Evolutionary conservation across 2,888 invertebrate genomes (phyloP).

Genomic region (Dicroscelio sp.): DNA sequence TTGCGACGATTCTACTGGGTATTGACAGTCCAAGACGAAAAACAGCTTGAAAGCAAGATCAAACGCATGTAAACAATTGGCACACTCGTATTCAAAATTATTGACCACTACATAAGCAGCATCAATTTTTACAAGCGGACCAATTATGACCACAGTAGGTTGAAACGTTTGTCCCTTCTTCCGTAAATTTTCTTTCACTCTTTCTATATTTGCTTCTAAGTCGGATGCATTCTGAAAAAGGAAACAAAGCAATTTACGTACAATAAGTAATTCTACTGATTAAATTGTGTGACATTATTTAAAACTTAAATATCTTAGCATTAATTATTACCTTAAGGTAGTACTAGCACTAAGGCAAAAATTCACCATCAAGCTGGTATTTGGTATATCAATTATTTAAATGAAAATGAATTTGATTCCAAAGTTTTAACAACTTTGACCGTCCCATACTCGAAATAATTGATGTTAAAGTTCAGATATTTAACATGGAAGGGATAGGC

Average conservation of each 20-base stretch:
- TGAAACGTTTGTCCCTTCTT: constrained; percentile 35
- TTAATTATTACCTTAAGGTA: background rate
- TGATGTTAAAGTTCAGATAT: no score
- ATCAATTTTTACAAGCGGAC: constrained; percentile 25
- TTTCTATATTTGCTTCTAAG: background rate
- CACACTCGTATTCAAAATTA: background rate
- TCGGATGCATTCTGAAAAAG: background rate
- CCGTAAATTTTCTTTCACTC: constrained; percentile 21
- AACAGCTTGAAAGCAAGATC: constrained; percentile 50
- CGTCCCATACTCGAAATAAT: no score
- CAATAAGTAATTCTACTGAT: background rate
- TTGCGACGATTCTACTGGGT: constrained; percentile 25
- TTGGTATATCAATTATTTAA: no score
- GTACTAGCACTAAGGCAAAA: no score
- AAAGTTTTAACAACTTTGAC: no score
- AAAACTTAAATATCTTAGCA: background rate
- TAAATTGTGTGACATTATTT: background rate
- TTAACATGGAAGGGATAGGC: no score
- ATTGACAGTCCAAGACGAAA: constrained; percentile 38
- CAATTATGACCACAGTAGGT: constrained; percentile 21
- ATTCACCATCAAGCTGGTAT: no score
- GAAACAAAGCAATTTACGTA: background rate
- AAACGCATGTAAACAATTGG: background rate
- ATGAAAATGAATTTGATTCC: no score
- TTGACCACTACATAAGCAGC: constrained; percentile 41